These are phyloP conservation scores for Parnassius mnemosyne DNA, from an alignment of 2,888 invertebrate genomes.

Conservation along the genomic window DNA sequence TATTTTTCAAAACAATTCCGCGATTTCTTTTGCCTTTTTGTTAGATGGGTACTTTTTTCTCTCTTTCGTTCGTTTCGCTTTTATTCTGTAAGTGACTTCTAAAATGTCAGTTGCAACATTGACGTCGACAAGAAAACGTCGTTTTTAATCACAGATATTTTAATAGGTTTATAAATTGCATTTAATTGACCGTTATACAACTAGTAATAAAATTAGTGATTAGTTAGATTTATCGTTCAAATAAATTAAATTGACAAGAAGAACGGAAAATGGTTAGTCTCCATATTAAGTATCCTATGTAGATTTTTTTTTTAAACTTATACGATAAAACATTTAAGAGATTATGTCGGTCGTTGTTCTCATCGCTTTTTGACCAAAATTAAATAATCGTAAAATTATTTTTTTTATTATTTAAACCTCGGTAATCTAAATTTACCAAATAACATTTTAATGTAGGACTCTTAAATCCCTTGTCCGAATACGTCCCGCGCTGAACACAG, in stretches of 20 bases:
- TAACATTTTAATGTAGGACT: too few relatives aligned
- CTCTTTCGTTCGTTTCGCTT: slow-evolving; percentile 47
- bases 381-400: too few relatives aligned
- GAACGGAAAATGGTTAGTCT: too few relatives aligned
- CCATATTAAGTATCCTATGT: too few relatives aligned
- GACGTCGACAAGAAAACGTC: slow-evolving; percentile 43
- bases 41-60: slow-evolving; percentile 36
- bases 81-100: slow-evolving; percentile 47
- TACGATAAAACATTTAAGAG: too few relatives aligned
- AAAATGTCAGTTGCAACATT: slow-evolving; percentile 60
- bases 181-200: slow-evolving; percentile 1
- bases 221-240: neutral
- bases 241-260: too few relatives aligned
- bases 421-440: too few relatives aligned
- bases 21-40: slow-evolving; percentile 48
- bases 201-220: neutral
- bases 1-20: slow-evolving; percentile 68
- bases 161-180: slow-evolving; percentile 5
- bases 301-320: too few relatives aligned
- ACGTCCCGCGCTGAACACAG: slow-evolving; percentile 51
- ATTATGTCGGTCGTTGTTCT: too few relatives aligned
- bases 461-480: slow-evolving; percentile 37
- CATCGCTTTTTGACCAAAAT: too few relatives aligned
- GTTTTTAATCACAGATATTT: slow-evolving; percentile 17
- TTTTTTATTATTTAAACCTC: too few relatives aligned